Conservation (phyloP, 2,797 vertebrate species). For the Darevskia nairensis region DNA sequence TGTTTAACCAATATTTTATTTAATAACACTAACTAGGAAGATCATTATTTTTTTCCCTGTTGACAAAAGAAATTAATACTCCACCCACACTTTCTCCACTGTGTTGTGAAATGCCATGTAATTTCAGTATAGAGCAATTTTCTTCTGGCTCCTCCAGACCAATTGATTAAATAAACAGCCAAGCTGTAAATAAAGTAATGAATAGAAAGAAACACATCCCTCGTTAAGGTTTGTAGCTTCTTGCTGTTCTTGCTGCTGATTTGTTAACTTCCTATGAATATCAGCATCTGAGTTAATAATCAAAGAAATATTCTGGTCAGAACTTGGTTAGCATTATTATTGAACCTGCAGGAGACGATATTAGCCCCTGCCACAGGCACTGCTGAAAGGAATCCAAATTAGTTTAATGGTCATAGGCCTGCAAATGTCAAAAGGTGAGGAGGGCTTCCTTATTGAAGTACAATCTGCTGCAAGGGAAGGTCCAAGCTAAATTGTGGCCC, state of each 20-base stretch:
- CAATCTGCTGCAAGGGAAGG: background rate
- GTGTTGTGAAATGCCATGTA: conserved; percentile 24
- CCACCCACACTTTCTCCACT: conserved; percentile 3
- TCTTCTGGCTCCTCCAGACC: conserved; percentile 30
- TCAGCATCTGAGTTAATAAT: background rate
- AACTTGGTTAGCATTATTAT: background rate
- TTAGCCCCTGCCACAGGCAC: background rate
- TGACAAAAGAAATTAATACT: no score
- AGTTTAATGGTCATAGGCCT: background rate
- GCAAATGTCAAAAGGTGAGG: background rate
- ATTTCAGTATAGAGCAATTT: conserved; percentile 52
- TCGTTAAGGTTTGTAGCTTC: conserved; percentile 1
- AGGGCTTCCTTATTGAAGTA: background rate
- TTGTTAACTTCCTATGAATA: background rate
- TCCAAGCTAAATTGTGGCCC: background rate
- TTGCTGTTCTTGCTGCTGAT: conserved; percentile 13
- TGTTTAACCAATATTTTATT: background rate
- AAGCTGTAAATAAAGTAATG: conserved; percentile 29
- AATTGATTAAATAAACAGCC: conserved; percentile 44
- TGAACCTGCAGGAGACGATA: background rate
- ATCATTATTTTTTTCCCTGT: no score
- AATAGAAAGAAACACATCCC: conserved; percentile 5
- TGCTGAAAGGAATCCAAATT: background rate
- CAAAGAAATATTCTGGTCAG: background rate
- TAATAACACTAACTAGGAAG: background rate